Evolutionary conservation across 2,113 vertebrate species (phyloP), one percentile per base, ranked within the genome.

Genomic region (Piliocolobus tephrosceles): DNA sequence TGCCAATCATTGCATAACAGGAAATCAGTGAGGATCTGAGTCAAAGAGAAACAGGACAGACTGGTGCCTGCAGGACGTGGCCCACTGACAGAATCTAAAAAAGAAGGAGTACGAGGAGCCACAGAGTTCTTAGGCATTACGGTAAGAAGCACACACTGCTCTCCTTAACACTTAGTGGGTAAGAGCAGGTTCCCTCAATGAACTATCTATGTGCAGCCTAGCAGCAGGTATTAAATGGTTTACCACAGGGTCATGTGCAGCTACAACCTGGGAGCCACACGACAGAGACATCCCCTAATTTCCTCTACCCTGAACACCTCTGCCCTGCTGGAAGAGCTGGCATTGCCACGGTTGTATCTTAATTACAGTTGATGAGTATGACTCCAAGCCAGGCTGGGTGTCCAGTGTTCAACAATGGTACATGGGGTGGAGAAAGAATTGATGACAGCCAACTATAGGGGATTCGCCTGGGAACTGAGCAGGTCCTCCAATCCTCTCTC

Each of bases 11-110:
- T 40, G 27, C 10, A 25, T 50, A 32, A 83, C 45, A 92, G 84
- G 50, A 96, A 90, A 86, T 95, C 38, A 79, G 58, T 68, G 75
- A 90, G 58, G 47, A 64, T 76, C 27, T 47, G 38, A 78, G 75
- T 66, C 43, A 91, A 94, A 90, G n/a, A 85, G n/a, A 81, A 81
- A 83, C 30, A 64, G 78, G 50, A 32, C 12, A 55, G 78, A 61
- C 43, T 50, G 58, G 78, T 57, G 64, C 9, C 70, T 66, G 8
- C 76, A 23, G 80, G 18, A 66, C 11, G 40, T 45, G 45, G 40
- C 6, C 38, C 38, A 6, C 3, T 32, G 22, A 73, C 88, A 12
- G 14, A 38, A 80, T 78, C 45, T 68, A 57, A 79, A 88, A 32
- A 3, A 85, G 22, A 17, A 58, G 11, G 35, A 18, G 9, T 38